Evolutionary conservation across 1,140 invertebrate species (phyloP).

Genomic region (Chironomus striatipennis): DNA sequence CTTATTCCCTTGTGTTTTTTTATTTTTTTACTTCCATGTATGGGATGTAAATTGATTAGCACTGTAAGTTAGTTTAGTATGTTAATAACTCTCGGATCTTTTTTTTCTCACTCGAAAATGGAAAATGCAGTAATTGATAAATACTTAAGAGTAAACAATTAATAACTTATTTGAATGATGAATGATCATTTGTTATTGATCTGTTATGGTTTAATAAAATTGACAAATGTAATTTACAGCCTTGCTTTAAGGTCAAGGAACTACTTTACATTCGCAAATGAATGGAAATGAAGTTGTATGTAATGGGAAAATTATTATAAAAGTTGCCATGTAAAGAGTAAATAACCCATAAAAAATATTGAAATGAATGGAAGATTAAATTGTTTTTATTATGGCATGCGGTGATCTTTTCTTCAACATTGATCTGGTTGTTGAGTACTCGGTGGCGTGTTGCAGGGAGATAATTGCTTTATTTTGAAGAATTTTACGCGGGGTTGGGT

Average conservation of each 20-base stretch:
- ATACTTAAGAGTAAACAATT: neutral
- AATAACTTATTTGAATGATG: neutral
- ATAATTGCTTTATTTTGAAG: no score
- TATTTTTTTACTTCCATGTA: neutral
- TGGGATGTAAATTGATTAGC: slow-evolving; percentile 12
- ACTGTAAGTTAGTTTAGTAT: neutral
- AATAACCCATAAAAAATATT: no score
- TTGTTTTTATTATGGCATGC: no score
- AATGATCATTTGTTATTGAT: neutral
- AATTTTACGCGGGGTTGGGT: no score
- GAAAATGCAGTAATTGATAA: slow-evolving; percentile 13
- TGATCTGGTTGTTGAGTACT: no score
- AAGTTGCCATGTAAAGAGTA: no score
- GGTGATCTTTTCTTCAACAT: no score
- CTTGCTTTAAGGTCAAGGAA: neutral
- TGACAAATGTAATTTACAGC: neutral
- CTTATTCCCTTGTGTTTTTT: no score
- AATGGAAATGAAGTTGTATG: no score
- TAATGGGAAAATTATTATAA: no score
- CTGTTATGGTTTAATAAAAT: neutral
- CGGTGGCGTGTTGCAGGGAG: no score
- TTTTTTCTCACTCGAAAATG: neutral
- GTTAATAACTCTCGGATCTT: neutral
- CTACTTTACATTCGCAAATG: neutral
- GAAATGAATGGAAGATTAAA: no score